Evolutionary conservation across 2,888 invertebrate species (phyloP), one percentile per base, ranked within the genome.

Genomic region (Synergus japonicus): DNA sequence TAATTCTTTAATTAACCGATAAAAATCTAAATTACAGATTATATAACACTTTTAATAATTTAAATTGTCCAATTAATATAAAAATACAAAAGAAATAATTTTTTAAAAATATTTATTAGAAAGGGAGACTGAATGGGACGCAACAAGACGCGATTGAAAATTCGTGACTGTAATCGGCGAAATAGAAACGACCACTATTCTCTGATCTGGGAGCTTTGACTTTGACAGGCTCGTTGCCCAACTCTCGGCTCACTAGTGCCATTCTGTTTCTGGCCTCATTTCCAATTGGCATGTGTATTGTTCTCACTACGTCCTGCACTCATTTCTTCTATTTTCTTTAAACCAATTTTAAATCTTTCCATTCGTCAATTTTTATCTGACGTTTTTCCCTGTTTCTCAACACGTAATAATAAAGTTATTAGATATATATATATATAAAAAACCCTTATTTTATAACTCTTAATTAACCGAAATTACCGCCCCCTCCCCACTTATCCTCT

Each of bases 271-370:
- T 90, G 91, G 89, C 91, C 91, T 88, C 91, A 89, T 89, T 91
- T 89, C 88, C 86, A 90, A 88, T 90, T 91, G 91, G 90, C 90
- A 90, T 88, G 79, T 82, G 86, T 89, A 91, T 91, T 91, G 91
- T 90, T 89, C 88, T 89, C 83, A 86, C 86, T 84, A 85, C 87
- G 88, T 88, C 87, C 87, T 88, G 89, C 86, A 87, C 88, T 89
- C 87, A 83, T 89, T 91, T 88, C 86, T 83, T 83, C 85, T 83
- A 83, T 37, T 66, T 43, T 66, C 12, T 29, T n/a, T n/a, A 43
- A n/a, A 66, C 5, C 9, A 41, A 12, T 66, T 49, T 54, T 54
- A 5, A 54, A n/a, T 54, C 13, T 49, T 13, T 49, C 13, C 13
- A 15, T 49, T 49, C 13, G 13, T 29, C 3, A 29, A 29, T 29